These are phyloP conservation scores for Poeciliopsis prolifica DNA, from an alignment of 2,113 vertebrate species.

Conservation along the genomic window DNA sequence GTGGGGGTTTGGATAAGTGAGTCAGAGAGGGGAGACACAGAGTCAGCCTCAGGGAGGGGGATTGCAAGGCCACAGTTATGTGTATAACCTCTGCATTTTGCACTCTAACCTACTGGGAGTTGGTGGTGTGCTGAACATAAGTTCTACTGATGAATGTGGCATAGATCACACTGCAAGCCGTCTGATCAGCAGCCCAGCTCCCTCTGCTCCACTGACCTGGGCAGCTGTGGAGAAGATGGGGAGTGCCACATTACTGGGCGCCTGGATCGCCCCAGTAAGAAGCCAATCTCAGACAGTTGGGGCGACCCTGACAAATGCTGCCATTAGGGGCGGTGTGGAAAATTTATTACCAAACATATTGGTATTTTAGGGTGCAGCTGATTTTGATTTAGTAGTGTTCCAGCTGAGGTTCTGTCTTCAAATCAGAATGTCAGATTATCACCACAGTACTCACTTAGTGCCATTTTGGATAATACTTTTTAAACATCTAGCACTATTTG, in stretches of 20 bases:
- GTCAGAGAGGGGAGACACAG: constrained; percentile 46
- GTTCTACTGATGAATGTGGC: constrained; percentile 45
- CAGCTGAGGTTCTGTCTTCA: constrained; percentile 47
- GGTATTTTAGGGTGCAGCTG: constrained; percentile 81
- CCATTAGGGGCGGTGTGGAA: constrained; percentile 74
- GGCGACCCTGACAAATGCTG: constrained; percentile 74
- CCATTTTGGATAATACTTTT: neutral
- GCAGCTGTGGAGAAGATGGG: constrained; percentile 77
- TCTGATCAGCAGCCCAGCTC: constrained; percentile 52
- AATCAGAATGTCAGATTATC: constrained; percentile 55
- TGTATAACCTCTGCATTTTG: constrained; percentile 67
- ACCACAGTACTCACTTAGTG: constrained; percentile 1
- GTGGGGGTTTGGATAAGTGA: constrained; percentile 70
- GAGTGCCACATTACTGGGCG: constrained; percentile 75
- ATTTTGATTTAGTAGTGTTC: constrained; percentile 70
- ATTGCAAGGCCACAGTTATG: constrained; percentile 49
- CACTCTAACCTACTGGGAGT: constrained; percentile 55
- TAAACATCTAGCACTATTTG: neutral
- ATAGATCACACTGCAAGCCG: constrained; percentile 36
- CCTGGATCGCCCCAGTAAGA: constrained; percentile 62
- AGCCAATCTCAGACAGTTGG: constrained; percentile 74
- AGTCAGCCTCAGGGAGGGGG: constrained; percentile 50
- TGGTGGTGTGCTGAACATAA: constrained; percentile 61
- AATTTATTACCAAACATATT: constrained; percentile 83
- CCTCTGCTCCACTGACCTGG: constrained; percentile 68